Evolutionary conservation across 2,113 vertebrate genomes (phyloP).

Genomic region (Mormyrus iriodes): DNA sequence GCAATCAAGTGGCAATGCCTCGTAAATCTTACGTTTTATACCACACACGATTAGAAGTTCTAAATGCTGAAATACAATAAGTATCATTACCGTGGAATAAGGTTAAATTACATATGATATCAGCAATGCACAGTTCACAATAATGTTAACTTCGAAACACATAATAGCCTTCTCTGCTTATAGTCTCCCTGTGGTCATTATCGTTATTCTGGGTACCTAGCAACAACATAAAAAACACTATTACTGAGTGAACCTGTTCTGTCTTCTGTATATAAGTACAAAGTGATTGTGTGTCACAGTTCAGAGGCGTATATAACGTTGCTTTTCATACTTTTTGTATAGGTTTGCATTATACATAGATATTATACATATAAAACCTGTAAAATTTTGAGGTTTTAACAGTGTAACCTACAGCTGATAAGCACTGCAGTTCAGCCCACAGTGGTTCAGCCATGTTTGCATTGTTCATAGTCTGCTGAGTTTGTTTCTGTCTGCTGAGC

Average conservation of each 20-base stretch:
- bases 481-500: background rate
- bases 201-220: background rate
- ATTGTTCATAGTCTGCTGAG: background rate
- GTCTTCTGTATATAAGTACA: background rate
- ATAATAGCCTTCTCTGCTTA: background rate
- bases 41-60: background rate
- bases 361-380: background rate
- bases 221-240: background rate
- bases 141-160: background rate
- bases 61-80: background rate
- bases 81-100: background rate
- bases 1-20: background rate
- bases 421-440: background rate
- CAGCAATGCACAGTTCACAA: slow-evolving; percentile 7
- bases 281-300: background rate
- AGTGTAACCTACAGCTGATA: background rate
- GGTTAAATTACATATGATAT: background rate
- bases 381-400: background rate
- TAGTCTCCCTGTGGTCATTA: background rate
- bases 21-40: background rate
- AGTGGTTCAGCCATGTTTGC: background rate
- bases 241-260: background rate
- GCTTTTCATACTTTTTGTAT: background rate
- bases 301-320: background rate
- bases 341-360: background rate